Evolutionary conservation across 2,113 vertebrate genomes (phyloP).

Genomic region (Rattus norvegicus): GRCr8 NC_086020.1:112921001-112921500

Average conservation of each 20-base stretch:
- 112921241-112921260: background rate
- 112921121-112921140: background rate
- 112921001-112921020: background rate
- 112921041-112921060: background rate
- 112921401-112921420: too few species aligned
- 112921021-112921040: background rate
- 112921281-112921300: background rate
- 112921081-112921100: background rate
- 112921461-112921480: too few species aligned
- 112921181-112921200: background rate
- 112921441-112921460: too few species aligned
- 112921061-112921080: background rate
- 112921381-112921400: background rate
- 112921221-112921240: background rate
- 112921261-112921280: background rate
- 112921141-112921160: fast-evolving
- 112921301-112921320: background rate
- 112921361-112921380: background rate
- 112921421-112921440: too few species aligned
- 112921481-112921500: too few species aligned
- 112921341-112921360: background rate
- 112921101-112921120: background rate
- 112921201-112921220: too few species aligned
- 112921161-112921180: background rate
- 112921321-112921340: background rate